A percentile compares a stretch with the other conserved stretches of the same genome.
These are phyloP conservation scores for Albula glossodonta DNA, from an alignment of 2,113 vertebrate species.

Conservation along the genomic window DNA sequence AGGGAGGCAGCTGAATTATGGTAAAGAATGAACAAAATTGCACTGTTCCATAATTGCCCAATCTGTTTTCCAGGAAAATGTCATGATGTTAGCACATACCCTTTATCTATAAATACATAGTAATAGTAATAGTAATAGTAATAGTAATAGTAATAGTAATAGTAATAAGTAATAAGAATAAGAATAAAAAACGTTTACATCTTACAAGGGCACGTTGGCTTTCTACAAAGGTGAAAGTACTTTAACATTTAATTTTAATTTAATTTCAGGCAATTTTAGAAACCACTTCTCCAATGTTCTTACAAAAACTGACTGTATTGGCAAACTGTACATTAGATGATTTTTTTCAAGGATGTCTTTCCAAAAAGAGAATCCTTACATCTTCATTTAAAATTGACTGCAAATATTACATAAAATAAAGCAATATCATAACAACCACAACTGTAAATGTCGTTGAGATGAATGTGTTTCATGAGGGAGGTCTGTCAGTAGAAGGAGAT, in stretches of 20 bases:
- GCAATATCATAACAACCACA: neutral
- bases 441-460: no score
- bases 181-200: neutral
- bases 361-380: neutral
- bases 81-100: neutral
- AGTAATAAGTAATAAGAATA: no score
- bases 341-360: neutral
- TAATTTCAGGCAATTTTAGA: constrained; percentile 1
- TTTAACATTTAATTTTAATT: neutral
- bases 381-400: neutral
- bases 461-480: no score
- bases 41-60: constrained; percentile 1
- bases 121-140: no score
- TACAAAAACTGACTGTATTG: neutral
- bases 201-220: neutral
- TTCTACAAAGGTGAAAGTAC: constrained; percentile 1
- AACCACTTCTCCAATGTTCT: neutral
- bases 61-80: constrained; percentile 6
- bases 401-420: neutral
- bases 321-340: neutral
- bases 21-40: neutral
- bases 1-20: constrained; percentile 2
- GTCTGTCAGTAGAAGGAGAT: no score
- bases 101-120: neutral
- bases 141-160: no score